These are phyloP conservation scores for Coenonympha arcania DNA, from an alignment of 2,888 invertebrate genomes.

Conservation along the genomic window DNA sequence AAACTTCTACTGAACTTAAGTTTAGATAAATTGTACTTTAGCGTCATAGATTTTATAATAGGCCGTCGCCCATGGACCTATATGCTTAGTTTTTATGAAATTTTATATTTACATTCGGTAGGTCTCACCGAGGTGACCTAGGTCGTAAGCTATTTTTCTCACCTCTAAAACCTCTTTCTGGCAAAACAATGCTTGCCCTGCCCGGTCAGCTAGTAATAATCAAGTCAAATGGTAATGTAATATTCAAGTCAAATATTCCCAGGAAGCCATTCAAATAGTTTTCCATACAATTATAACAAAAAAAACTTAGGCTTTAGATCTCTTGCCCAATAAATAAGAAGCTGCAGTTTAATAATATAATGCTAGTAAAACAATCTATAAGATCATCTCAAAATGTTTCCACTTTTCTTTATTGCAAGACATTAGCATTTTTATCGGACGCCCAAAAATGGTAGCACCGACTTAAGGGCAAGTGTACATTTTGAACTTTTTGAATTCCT, in stretches of 20 bases:
- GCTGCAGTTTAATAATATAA: too few species aligned
- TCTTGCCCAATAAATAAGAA: slow-evolving; percentile 1
- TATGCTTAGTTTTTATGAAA: too few species aligned
- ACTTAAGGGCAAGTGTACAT: slow-evolving; percentile 3
- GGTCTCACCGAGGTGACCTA: too few species aligned
- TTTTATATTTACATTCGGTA: too few species aligned
- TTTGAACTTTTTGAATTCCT: neutral
- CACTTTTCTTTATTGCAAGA: slow-evolving; percentile 12
- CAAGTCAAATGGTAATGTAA: neutral
- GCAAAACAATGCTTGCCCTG: too few species aligned
- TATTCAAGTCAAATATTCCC: neutral
- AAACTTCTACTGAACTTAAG: too few species aligned
- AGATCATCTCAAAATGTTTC: slow-evolving; percentile 7
- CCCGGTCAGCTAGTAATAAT: too few species aligned
- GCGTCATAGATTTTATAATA: too few species aligned
- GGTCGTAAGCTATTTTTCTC: too few species aligned
- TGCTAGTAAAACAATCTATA: slow-evolving; percentile 1
- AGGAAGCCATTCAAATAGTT: neutral
- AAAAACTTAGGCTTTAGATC: neutral
- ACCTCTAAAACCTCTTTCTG: too few species aligned
- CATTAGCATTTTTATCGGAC: slow-evolving; percentile 8
- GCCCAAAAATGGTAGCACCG: slow-evolving; percentile 8
- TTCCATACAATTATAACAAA: neutral
- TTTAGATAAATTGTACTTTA: too few species aligned
- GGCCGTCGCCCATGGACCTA: too few species aligned